phyloP scores from a whole-genome alignment of 2,797 vertebrate species.

The Gymnoscopelus microlampas region DNA sequence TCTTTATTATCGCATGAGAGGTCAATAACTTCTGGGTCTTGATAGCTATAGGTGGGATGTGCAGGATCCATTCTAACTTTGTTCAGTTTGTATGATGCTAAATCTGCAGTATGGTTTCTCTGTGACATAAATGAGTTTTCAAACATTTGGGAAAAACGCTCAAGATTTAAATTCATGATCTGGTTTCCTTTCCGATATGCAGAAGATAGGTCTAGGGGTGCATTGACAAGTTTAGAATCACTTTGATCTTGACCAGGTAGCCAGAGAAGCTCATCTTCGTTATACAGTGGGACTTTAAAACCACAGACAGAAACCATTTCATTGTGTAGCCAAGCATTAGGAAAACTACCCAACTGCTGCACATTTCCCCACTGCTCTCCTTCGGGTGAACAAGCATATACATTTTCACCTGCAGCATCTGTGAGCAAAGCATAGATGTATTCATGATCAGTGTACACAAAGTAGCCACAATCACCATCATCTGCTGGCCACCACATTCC shows the following conservation, averaged over 20 bases:
- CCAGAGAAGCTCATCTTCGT: constrained; percentile 90
- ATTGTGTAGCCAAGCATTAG: constrained; percentile 82
- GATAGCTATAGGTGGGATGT: constrained; percentile 59
- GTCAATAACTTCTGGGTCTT: constrained; percentile 84
- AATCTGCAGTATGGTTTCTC: constrained; percentile 84
- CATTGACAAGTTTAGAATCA: constrained; percentile 82
- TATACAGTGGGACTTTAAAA: constrained; percentile 91
- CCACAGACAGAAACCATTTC: constrained; percentile 88
- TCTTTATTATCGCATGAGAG: constrained; percentile 78
- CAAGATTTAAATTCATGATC: constrained; percentile 91
- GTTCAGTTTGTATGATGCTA: constrained; percentile 87
- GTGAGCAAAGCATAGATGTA: constrained; percentile 95
- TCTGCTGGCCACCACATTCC: constrained; percentile 96
- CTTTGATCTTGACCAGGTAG: constrained; percentile 83
- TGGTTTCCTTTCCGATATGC: constrained; percentile 88
- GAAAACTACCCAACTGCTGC: constrained; percentile 72
- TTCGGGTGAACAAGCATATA: constrained; percentile 90
- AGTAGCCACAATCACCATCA: constrained; percentile 93
- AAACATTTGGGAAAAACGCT: constrained; percentile 91
- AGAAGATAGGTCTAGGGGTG: constrained; percentile 91
- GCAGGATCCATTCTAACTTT: constrained; percentile 87
- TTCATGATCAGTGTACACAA: constrained; percentile 92
- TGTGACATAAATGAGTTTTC: constrained; percentile 88
- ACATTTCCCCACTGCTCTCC: constrained; percentile 78
- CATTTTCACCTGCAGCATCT: constrained; percentile 90